These are phyloP conservation scores for Lagodon rhomboides DNA, from an alignment of 2,797 vertebrate species.

Conservation along the genomic window DNA sequence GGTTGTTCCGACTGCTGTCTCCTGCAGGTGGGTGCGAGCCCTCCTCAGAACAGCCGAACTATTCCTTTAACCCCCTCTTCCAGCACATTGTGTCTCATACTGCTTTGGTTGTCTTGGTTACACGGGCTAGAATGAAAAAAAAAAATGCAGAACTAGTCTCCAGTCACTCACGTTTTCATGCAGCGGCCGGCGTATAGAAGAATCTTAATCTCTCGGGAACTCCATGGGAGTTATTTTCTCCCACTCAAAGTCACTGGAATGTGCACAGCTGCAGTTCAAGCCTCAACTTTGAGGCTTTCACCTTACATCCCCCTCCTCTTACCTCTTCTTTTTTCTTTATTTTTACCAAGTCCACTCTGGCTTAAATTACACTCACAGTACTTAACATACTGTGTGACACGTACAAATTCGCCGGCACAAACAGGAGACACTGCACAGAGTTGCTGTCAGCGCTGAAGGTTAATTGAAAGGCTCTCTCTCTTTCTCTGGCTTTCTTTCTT, in stretches of 20 bases:
- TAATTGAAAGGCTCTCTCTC: constrained; percentile 70
- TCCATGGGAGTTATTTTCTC: constrained; percentile 64
- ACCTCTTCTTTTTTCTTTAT: constrained; percentile 16
- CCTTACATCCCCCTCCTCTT: constrained; percentile 23
- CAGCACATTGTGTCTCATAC: constrained; percentile 1
- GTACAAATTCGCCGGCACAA: constrained; percentile 53
- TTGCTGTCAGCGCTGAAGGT: constrained; percentile 63
- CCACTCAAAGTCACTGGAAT: constrained; percentile 69
- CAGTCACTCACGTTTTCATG: constrained; percentile 44
- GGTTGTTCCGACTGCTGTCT: too few species aligned
- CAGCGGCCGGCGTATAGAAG: constrained; percentile 52
- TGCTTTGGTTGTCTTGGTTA: constrained; percentile 26
- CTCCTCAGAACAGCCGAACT: too few species aligned
- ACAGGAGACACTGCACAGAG: constrained; percentile 40
- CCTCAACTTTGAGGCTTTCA: constrained; percentile 61
- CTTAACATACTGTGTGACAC: constrained; percentile 51
- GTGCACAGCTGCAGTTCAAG: constrained; percentile 70
- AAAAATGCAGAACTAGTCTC: constrained; percentile 26
- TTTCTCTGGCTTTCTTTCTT: constrained; percentile 49
- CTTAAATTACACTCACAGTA: constrained; percentile 52
- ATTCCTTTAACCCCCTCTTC: background rate
- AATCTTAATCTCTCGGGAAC: constrained; percentile 67
- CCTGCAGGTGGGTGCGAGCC: too few species aligned
- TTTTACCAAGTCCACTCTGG: constrained; percentile 26
- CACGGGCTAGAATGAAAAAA: constrained; percentile 10